Percentiles rank a stretch among this genome's conserved stretches.
phyloP scores from a whole-genome alignment of 1,140 invertebrate genomes.

The Medauroidea extradentata region DNA sequence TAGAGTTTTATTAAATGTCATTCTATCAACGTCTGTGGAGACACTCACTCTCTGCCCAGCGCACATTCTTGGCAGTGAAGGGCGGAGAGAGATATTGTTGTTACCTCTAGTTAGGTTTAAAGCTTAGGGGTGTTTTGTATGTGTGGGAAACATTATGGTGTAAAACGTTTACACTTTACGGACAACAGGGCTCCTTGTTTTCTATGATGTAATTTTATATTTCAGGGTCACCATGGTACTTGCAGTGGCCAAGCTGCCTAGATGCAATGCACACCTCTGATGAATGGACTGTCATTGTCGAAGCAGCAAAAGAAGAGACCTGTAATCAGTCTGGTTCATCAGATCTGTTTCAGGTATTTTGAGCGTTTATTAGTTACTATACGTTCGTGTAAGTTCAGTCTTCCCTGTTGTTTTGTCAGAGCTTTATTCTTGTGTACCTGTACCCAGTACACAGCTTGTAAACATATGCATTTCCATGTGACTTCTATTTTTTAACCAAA shows the following conservation, averaged over 20 bases:
- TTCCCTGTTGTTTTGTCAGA: too few relatives aligned
- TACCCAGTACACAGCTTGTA: too few relatives aligned
- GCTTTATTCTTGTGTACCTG: too few relatives aligned
- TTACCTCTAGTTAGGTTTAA: not conserved
- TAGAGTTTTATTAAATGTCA: not conserved
- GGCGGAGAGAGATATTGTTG: not conserved
- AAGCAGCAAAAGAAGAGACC: conserved; percentile 46
- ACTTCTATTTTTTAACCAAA: too few relatives aligned
- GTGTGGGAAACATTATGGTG: not conserved
- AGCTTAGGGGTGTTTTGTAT: not conserved
- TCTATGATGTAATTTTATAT: too few relatives aligned
- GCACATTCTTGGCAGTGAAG: too few relatives aligned
- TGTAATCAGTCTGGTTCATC: conserved; percentile 34
- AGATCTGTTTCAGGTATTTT: conserved; percentile 41
- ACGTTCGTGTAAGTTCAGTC: too few relatives aligned
- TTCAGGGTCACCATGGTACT: conserved; percentile 9
- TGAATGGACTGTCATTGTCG: conserved; percentile 50
- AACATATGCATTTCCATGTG: too few relatives aligned
- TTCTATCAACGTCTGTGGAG: too few relatives aligned
- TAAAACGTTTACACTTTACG: not conserved
- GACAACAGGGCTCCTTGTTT: too few relatives aligned
- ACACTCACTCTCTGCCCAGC: too few relatives aligned
- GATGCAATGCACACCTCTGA: conserved; percentile 36
- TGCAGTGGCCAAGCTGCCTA: conserved; percentile 4
- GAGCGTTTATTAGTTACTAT: too few relatives aligned